Evolutionary conservation across 2,888 invertebrate genomes (phyloP).

Genomic region (Lasioglossum calceatum): DNA sequence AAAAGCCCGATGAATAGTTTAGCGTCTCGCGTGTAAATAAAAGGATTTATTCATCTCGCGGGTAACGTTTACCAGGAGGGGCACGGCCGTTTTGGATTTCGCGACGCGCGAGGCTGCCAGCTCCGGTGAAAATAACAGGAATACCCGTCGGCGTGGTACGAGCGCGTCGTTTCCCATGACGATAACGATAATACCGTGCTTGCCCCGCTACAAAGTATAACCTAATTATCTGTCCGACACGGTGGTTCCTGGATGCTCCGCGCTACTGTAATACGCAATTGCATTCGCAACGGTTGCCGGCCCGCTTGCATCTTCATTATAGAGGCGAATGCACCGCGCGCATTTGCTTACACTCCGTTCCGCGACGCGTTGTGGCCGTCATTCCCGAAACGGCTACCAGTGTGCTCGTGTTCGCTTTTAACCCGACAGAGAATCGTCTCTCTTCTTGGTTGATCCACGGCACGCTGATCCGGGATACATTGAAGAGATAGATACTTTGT

Average conservation of each 20-base stretch:
- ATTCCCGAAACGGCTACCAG: background rate
- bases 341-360: constrained; percentile 31
- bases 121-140: constrained; percentile 65
- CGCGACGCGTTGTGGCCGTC: constrained; percentile 20
- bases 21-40: constrained; percentile 23
- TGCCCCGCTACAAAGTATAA: constrained; percentile 73
- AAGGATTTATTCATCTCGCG: constrained; percentile 37
- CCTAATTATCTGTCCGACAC: constrained; percentile 74
- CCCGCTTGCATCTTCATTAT: constrained; percentile 73
- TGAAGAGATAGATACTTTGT: too few relatives aligned
- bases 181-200: constrained; percentile 70
- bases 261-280: constrained; percentile 70
- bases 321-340: constrained; percentile 39
- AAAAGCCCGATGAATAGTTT: constrained; percentile 34
- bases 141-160: constrained; percentile 52
- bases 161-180: constrained; percentile 66
- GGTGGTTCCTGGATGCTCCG: constrained; percentile 57
- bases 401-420: background rate
- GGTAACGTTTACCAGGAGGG: constrained; percentile 9
- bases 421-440: background rate
- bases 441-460: background rate
- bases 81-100: constrained; percentile 6
- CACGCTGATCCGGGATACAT: too few relatives aligned
- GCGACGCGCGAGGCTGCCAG: constrained; percentile 12
- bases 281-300: constrained; percentile 57